Base-by-base conservation (phyloP, 35 echinoderm and acorn worm genomes). In the Patiria miniata region DNA sequence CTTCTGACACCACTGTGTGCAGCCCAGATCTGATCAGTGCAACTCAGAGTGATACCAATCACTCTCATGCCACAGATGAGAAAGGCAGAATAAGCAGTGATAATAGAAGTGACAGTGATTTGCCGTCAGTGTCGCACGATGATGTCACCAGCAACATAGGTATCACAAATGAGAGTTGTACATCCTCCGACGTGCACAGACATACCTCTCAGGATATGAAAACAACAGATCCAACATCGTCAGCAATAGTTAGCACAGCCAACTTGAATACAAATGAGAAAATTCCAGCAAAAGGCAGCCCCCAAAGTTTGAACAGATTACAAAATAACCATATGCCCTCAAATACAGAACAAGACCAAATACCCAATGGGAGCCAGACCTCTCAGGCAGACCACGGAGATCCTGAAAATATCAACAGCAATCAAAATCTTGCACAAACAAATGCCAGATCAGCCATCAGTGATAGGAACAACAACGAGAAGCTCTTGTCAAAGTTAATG, bases 381-480 rank as follows among this genome's bases (percentile, higher is more conserved):
- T 14, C 21, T 4, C 51, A 47, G 7, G 38, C 78, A 5, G 39
- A 47, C 78, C 38, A 42, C 18, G 40, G 26, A 19, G 51, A n/a
- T 10, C 26, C 26, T 14, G 22, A 18, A 8, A 44, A 47, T 33
- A n/a, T 47, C 39, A 1, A 81, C 1, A 2, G 39, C 2, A 81
- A 3, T 16, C 21, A 1, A 12, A 37, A 17, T 32, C 36, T 5
- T 42, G 39, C 39, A 47, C 78, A 39, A 36, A 78, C 33, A 28
- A 21, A 17, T 5, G 32, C 39, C 16, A 16, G 4, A 4, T 37
- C 39, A 39, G 33, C 77, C 16, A 39, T 36, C 22, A 12, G 42
- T 81, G 40, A 47, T 28, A 84, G 34, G 14, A 84, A 84, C 53
- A 84, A 84, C 82, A 84, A 84, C 39, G 53, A 28, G 8, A 34